These are phyloP conservation scores for Drosophila yooni DNA, from an alignment of 2,888 invertebrate genomes.

Conservation along the genomic window DNA sequence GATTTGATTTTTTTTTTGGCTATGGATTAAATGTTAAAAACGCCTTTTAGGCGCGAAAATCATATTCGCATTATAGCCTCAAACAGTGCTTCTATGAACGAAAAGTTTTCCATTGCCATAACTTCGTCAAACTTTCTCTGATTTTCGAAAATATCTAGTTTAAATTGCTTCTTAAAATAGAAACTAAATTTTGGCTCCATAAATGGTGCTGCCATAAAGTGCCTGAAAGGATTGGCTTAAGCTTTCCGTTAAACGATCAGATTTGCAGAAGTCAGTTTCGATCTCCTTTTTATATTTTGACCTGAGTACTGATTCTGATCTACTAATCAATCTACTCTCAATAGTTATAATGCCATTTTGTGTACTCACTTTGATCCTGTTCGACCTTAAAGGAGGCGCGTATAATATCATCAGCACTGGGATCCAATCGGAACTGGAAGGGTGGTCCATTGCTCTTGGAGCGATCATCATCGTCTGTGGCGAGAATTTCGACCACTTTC, in stretches of 20 bases:
- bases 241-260: background rate
- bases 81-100: background rate
- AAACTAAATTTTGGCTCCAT: background rate
- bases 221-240: too few species aligned
- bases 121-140: background rate
- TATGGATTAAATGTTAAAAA: background rate
- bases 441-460: slow-evolving; percentile 98
- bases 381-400: slow-evolving; percentile 97
- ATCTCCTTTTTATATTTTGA: background rate
- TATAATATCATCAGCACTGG: slow-evolving; percentile 96
- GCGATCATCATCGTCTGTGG: slow-evolving; percentile 96
- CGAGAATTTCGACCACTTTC: slow-evolving; percentile 96
- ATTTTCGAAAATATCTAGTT: background rate
- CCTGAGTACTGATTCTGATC: background rate
- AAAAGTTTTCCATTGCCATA: background rate
- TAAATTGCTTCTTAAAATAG: background rate
- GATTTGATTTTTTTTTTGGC: background rate
- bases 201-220: background rate
- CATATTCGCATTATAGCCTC: background rate
- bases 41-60: background rate
- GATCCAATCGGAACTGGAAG: slow-evolving; percentile 97
- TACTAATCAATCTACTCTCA: too few species aligned
- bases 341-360: background rate
- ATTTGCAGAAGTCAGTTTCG: background rate
- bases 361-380: slow-evolving; percentile 94